Conservation (phyloP, 2,797 vertebrate genomes). For the Benthosema pterotum region DNA sequence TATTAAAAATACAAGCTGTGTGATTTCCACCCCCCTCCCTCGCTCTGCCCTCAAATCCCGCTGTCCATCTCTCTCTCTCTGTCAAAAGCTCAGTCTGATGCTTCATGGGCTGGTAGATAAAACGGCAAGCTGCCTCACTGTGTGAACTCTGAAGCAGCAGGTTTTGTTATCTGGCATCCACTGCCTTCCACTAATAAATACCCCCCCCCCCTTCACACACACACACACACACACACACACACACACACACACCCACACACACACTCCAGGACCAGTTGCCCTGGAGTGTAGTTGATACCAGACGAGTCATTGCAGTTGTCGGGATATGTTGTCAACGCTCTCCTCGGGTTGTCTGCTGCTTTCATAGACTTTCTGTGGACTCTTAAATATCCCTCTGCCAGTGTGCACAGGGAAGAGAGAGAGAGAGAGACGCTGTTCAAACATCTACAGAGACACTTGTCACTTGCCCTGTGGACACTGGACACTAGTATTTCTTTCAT, state of each 20-base stretch:
- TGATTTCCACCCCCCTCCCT: slow-evolving; percentile 41
- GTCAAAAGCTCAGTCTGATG: slow-evolving; percentile 35
- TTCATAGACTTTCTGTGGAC: slow-evolving; percentile 41
- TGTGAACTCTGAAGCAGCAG: slow-evolving; percentile 11
- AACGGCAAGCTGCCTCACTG: not conserved
- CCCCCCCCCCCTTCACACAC: not conserved
- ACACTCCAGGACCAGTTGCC: not conserved
- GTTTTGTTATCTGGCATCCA: slow-evolving; percentile 7
- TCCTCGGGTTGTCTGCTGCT: slow-evolving; percentile 18
- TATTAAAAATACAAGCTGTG: slow-evolving; percentile 56
- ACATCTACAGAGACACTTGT: slow-evolving; percentile 61
- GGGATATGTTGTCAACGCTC: not conserved
- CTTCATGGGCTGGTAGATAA: slow-evolving; percentile 5
- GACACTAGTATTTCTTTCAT: slow-evolving; percentile 24
- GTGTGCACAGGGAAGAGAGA: too few relatives aligned
- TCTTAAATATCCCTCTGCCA: slow-evolving; percentile 19
- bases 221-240: too few relatives aligned
- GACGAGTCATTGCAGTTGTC: slow-evolving; percentile 9
- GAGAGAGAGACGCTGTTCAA: slow-evolving; percentile 53
- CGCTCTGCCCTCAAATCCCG: slow-evolving; percentile 31
- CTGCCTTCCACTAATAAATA: slow-evolving; percentile 4
- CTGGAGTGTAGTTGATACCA: slow-evolving; percentile 11
- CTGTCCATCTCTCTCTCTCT: slow-evolving; percentile 23
- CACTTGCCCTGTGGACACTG: slow-evolving; percentile 26
- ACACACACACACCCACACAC: too few relatives aligned